These are phyloP conservation scores for Mormyrus proboscirostris DNA, from an alignment of 2,797 vertebrate genomes.

Conservation along the genomic window DNA sequence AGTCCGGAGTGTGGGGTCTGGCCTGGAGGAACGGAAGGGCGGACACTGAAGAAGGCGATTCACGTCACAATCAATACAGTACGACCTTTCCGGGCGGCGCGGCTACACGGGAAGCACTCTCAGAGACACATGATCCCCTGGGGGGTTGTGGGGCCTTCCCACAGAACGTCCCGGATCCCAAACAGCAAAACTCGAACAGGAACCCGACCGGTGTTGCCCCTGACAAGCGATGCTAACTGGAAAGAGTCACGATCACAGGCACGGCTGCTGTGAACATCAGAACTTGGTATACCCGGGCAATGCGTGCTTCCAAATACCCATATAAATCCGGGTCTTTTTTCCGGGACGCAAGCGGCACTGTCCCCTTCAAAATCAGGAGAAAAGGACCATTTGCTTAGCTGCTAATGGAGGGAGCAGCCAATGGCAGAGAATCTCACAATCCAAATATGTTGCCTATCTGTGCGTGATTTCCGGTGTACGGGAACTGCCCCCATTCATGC, in stretches of 20 bases:
- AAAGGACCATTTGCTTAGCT: background rate
- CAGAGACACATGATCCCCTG: background rate
- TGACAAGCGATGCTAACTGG: background rate
- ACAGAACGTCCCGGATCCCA: background rate
- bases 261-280: background rate
- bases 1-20: background rate
- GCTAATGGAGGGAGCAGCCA: background rate
- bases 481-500: background rate
- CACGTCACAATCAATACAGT: background rate
- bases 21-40: background rate
- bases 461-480: background rate
- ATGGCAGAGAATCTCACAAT: background rate
- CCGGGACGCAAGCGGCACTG: background rate
- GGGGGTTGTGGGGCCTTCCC: background rate
- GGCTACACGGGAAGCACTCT: background rate
- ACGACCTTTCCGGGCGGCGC: constrained; percentile 12
- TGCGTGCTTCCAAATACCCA: background rate
- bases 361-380: background rate
- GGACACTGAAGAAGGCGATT: background rate
- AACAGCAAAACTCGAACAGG: background rate
- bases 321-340: background rate
- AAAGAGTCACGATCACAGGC: background rate
- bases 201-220: background rate
- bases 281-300: background rate
- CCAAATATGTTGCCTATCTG: background rate